A percentile compares a stretch with the other conserved stretches of the same genome.
phyloP scores from a whole-genome alignment of 2,797 vertebrate genomes.

The Anolis apletophallus region DNA sequence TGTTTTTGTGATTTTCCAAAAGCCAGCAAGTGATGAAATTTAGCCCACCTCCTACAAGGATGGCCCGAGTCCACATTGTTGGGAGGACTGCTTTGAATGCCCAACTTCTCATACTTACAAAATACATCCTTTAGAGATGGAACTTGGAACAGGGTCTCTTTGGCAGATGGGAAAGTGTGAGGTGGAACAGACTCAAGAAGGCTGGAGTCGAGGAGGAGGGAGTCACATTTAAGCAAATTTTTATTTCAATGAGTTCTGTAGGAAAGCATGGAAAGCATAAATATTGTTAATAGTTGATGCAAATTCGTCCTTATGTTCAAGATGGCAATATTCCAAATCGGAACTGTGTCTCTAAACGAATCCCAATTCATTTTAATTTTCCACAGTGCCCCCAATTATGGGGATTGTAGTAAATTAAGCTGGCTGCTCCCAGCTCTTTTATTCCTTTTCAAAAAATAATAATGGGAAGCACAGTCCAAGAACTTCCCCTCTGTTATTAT shows the following conservation, averaged over 20 bases:
- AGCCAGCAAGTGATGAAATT: background rate
- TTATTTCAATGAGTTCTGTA: background rate
- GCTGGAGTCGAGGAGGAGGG: no score
- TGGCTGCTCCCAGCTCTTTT: no score
- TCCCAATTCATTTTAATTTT: background rate
- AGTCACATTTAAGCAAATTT: no score
- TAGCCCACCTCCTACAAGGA: background rate
- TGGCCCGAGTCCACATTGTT: background rate
- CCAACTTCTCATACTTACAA: background rate
- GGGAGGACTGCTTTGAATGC: background rate
- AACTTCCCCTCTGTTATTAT: no score
- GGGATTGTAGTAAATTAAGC: background rate
- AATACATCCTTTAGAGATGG: background rate
- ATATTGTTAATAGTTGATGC: background rate
- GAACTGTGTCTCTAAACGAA: background rate
- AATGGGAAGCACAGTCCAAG: no score
- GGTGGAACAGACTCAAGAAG: no score
- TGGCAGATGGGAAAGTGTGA: background rate
- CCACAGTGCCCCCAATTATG: background rate
- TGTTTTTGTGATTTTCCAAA: background rate
- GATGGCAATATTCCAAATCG: background rate
- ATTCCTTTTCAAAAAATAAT: no score
- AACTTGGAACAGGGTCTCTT: background rate
- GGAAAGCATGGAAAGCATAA: background rate
- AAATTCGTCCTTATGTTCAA: constrained; percentile 17